Base-by-base conservation (phyloP, 2,797 vertebrate genomes). In the Saxicola maurus region DNA sequence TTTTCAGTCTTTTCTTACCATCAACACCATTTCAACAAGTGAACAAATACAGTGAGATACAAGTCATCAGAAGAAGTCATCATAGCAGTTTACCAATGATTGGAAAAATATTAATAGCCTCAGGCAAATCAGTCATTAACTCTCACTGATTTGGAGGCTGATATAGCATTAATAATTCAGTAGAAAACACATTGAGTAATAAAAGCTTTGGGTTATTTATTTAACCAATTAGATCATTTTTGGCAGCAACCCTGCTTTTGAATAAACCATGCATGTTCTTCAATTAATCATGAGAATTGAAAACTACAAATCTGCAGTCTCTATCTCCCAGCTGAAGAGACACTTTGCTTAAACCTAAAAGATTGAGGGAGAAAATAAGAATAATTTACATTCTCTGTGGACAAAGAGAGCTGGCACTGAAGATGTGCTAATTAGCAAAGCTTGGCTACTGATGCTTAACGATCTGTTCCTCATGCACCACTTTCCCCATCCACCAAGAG, bases 191-290 rank as follows among this genome's bases (percentile, higher is more conserved):
- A 91, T 43, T 59, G 51, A 94, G 90, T 94, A 89, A 48, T 87
- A 92, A 95, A 94, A 95, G 51, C 90, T 93, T 52, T 4, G 43
- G 42, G 87, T 96, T 97, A 96, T 96, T 96, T 96, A 96, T 97
- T 95, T 96, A 96, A 91, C 82, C 78, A 96, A 95, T 96, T 96
- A 96, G 93, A 91, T 87, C 35, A 52, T 3, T 89, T 90, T 94
- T 87, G 95, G 95, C 91, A 93, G 87, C 73, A 94, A 80, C 37
- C 27, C 51, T 82, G 69, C 90, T 96, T 94, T 83, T 87, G 87
- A 95, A 87, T 88, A 91, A 94, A 88, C 91, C 68, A 82, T 85
- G 79, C 33, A 59, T 35, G 69, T 81, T 94, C 80, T 91, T 94
- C 89, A 93, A 87, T 96, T 95, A 95, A 96, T 93, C 79, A 95